Evolutionary conservation across 2,888 invertebrate species (phyloP).

Genomic region (Xestia xanthographa): DNA sequence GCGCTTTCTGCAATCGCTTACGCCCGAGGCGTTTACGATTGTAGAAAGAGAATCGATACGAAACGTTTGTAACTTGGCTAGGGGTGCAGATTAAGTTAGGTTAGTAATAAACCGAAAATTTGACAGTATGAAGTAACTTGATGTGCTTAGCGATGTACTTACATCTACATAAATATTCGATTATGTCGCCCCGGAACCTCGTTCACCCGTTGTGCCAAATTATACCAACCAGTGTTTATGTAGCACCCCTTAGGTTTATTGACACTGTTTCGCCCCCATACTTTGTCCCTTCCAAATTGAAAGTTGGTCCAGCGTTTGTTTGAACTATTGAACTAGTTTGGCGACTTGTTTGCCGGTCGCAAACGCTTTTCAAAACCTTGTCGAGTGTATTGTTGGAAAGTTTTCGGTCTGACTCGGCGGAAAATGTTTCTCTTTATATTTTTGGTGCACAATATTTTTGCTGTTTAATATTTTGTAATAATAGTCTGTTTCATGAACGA

Average conservation of each 20-base stretch:
- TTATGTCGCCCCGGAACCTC: neutral
- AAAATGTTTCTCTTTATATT: slow-evolving; percentile 17
- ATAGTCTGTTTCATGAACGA: neutral
- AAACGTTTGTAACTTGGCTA: too few relatives aligned
- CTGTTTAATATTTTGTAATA: slow-evolving; percentile 3
- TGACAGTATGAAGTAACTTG: too few relatives aligned
- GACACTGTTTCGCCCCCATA: slow-evolving; percentile 32
- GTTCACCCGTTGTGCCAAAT: neutral
- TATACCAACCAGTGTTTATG: neutral
- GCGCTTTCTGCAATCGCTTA: too few relatives aligned
- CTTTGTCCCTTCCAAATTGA: slow-evolving; percentile 56
- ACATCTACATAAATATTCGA: neutral
- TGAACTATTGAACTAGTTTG: slow-evolving; percentile 56
- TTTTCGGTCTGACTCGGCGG: neutral
- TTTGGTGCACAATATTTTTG: slow-evolving; percentile 9
- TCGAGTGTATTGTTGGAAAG: slow-evolving; percentile 18
- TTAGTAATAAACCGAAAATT: too few relatives aligned
- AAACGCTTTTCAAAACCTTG: slow-evolving; percentile 43
- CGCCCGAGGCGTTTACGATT: too few relatives aligned
- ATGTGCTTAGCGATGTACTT: too few relatives aligned
- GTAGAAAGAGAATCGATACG: too few relatives aligned
- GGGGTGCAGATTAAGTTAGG: too few relatives aligned
- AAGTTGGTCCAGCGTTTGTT: slow-evolving; percentile 52
- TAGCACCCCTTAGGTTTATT: slow-evolving; percentile 35
- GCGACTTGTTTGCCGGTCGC: slow-evolving; percentile 37